These are phyloP conservation scores for Hybos culiciformis DNA, from an alignment of 2,888 invertebrate species.

Conservation along the genomic window DNA sequence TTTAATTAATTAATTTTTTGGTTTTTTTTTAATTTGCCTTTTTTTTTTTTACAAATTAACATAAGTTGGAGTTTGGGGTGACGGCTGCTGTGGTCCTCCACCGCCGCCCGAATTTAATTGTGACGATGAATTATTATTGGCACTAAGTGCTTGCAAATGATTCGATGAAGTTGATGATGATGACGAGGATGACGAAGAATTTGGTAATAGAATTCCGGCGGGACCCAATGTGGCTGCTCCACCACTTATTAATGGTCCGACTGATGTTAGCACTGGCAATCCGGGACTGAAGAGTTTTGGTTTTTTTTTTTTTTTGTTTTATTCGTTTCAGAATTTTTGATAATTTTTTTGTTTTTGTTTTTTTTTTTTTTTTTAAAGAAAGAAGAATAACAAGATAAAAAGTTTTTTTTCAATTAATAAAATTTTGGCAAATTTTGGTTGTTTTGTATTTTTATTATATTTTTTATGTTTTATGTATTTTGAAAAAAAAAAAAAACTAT, in stretches of 20 bases:
- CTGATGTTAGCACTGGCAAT: constrained; percentile 24
- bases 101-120: neutral
- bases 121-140: too few species aligned
- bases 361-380: constrained; percentile 2
- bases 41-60: constrained; percentile 53
- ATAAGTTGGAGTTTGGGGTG: constrained; percentile 80
- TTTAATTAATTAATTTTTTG: constrained; percentile 10
- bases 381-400: neutral
- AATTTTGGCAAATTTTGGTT: too few species aligned
- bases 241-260: constrained; percentile 39
- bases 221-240: constrained; percentile 33
- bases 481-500: too few species aligned
- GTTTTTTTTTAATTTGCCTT: neutral
- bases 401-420: too few species aligned
- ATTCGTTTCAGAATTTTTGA: neutral
- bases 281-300: too few species aligned
- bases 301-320: too few species aligned
- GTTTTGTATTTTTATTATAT: too few species aligned
- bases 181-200: constrained; percentile 29
- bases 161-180: constrained; percentile 30
- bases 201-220: constrained; percentile 22
- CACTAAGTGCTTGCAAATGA: constrained; percentile 26
- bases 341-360: constrained; percentile 6
- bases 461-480: too few species aligned
- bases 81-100: constrained; percentile 36